Evolutionary conservation across 2,113 vertebrate genomes (phyloP).

Genomic region (Catharus bicknelli): DNA sequence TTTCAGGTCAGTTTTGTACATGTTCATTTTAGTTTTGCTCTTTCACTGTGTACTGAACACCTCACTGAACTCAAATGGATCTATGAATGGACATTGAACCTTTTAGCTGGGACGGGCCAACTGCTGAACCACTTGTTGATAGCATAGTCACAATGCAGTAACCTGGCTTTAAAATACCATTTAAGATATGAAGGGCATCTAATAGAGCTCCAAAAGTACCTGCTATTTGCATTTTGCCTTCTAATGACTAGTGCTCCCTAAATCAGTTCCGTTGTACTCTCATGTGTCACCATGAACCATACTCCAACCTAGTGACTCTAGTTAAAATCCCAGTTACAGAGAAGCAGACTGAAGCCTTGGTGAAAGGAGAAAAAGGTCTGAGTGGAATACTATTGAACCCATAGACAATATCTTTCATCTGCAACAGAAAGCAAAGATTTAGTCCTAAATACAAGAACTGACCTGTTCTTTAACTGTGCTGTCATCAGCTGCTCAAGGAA

Average conservation of each 20-base stretch:
- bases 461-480: slow-evolving; percentile 27
- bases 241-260: not conserved
- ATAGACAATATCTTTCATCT: not conserved
- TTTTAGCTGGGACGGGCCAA: not conserved
- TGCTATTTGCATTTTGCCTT: not conserved
- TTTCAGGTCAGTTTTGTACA: not conserved
- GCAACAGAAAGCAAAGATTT: not conserved
- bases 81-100: not conserved
- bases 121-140: not conserved
- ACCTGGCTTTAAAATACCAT: not conserved
- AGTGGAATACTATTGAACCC: not conserved
- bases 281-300: not conserved
- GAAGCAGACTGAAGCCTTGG: not conserved
- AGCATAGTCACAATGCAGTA: not conserved
- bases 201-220: not conserved
- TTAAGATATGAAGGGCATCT: not conserved
- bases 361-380: not conserved
- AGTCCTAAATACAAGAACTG: not conserved
- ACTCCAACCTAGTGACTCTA: not conserved
- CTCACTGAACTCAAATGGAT: not conserved
- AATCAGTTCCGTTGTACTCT: not conserved
- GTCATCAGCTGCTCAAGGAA: not conserved
- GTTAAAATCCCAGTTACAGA: not conserved
- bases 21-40: not conserved
- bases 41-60: not conserved